These are phyloP conservation scores for Clupea harengus DNA, from an alignment of 2,113 vertebrate species.

Conservation along the genomic window DNA sequence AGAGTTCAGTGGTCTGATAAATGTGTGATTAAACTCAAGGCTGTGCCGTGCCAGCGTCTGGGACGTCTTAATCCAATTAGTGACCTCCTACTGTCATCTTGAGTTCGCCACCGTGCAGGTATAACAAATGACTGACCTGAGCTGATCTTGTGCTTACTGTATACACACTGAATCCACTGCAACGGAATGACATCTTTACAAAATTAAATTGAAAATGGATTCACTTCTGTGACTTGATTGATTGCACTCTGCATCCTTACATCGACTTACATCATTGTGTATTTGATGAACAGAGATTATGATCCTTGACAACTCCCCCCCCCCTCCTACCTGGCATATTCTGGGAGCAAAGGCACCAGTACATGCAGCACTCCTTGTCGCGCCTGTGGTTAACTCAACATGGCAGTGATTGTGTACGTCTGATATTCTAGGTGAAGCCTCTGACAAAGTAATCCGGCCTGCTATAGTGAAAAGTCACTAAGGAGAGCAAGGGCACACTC, in stretches of 20 bases:
- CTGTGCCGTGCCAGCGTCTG: too few relatives aligned
- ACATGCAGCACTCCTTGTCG: neutral
- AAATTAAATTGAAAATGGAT: neutral
- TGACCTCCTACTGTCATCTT: slow-evolving; percentile 15
- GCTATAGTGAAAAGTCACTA: neutral
- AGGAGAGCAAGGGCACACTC: neutral
- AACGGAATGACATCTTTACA: too few relatives aligned
- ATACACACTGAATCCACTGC: neutral
- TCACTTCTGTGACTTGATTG: neutral
- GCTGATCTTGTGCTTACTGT: neutral
- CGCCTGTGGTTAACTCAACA: neutral
- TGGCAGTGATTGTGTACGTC: slow-evolving; percentile 12
- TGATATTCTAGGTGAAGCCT: slow-evolving; percentile 11
- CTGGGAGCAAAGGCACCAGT: neutral
- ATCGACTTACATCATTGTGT: neutral
- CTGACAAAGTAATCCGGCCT: neutral
- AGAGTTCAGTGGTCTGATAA: neutral
- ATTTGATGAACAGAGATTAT: neutral
- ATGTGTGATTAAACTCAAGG: neutral
- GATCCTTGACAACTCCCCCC: neutral
- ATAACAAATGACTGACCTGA: neutral
- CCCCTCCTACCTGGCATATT: neutral
- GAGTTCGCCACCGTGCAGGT: slow-evolving; percentile 1
- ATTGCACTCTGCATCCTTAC: neutral
- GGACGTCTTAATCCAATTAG: slow-evolving; percentile 32